These are phyloP conservation scores for Himalopsyche tibetana DNA, from an alignment of 2,888 invertebrate genomes.

Conservation along the genomic window DNA sequence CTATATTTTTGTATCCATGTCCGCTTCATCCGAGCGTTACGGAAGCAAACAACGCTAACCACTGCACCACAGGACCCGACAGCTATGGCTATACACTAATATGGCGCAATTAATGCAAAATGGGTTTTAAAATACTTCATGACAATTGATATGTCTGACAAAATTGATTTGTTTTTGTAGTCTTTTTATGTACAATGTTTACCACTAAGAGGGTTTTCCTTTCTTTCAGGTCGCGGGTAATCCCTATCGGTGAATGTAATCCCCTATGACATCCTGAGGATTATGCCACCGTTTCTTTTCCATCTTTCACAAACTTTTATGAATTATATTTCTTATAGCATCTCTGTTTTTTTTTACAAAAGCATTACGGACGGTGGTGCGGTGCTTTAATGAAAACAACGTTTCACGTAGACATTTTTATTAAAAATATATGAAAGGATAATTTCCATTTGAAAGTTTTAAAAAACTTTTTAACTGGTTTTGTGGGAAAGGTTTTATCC, in stretches of 20 bases:
- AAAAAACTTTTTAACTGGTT: conserved; percentile 37
- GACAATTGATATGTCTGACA: neutral
- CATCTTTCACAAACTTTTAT: conserved; percentile 34
- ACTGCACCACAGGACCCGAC: no score
- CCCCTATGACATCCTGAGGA: conserved; percentile 51
- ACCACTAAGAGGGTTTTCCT: neutral
- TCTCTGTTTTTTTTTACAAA: conserved; percentile 36
- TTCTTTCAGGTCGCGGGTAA: neutral
- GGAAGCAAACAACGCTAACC: no score
- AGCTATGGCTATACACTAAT: no score
- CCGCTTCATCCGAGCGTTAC: no score
- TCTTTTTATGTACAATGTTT: neutral
- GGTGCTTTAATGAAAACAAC: conserved; percentile 36
- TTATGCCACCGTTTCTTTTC: conserved; percentile 49
- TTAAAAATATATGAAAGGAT: conserved; percentile 42
- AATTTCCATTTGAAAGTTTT: conserved; percentile 42
- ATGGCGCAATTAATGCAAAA: no score
- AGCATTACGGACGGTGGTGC: conserved; percentile 30
- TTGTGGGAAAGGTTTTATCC: conserved; percentile 35
- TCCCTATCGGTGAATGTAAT: conserved; percentile 55
- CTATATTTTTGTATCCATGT: no score
- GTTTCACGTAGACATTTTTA: conserved; percentile 38
- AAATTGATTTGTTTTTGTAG: conserved; percentile 22
- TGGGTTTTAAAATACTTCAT: no score
- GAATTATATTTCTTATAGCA: conserved; percentile 40